A percentile compares a stretch with the other conserved stretches of the same genome.
phyloP scores from a whole-genome alignment of 2,888 invertebrate species.

The Incurvaria masculella region DNA sequence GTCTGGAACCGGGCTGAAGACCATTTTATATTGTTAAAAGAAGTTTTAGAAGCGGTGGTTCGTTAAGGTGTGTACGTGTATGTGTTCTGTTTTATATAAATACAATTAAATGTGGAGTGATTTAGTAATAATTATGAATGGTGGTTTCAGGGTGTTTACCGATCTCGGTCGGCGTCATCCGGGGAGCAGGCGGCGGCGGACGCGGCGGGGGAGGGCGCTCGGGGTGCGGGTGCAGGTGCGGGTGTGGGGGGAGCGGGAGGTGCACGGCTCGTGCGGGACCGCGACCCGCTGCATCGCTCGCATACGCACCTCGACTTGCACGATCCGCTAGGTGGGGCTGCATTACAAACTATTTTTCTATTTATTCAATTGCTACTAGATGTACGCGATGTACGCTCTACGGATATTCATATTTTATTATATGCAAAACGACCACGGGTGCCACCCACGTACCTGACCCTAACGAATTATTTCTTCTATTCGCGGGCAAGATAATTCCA shows the following conservation, averaged over 20 bases:
- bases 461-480: neutral
- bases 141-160: conserved; percentile 39
- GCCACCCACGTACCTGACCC: no score
- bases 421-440: no score
- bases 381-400: no score
- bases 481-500: neutral
- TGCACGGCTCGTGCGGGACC: conserved; percentile 23
- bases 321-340: conserved; percentile 34
- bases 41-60: no score
- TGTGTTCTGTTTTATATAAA: no score
- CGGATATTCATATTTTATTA: no score
- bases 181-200: conserved; percentile 9
- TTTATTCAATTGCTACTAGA: neutral
- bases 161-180: conserved; percentile 34
- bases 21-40: no score
- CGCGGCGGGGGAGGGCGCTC: neutral
- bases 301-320: conserved; percentile 47
- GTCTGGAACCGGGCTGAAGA: no score
- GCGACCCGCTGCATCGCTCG: conserved; percentile 47
- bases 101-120: no score
- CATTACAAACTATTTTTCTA: no score
- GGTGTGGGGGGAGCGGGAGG: conserved; percentile 29
- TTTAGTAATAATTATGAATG: no score
- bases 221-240: conserved; percentile 26
- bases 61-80: no score